These are phyloP conservation scores for Pseudorhiza aurosa DNA, from an alignment of 30 jellyfish, hydroid and myxozoan genomes.

Conservation along the genomic window DNA sequence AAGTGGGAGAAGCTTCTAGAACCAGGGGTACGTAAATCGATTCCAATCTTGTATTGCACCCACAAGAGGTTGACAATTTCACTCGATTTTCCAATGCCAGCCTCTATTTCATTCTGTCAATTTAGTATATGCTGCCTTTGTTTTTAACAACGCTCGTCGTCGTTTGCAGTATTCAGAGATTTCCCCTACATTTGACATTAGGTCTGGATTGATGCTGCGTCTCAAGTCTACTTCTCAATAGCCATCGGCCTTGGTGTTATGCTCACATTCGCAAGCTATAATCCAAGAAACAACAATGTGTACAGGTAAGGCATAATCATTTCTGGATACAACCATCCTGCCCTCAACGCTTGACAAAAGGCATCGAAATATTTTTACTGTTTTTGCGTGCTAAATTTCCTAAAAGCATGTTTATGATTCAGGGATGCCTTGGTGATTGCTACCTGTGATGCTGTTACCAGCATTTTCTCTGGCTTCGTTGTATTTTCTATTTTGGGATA, in stretches of 20 bases:
- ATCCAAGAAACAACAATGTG: constrained; percentile 58
- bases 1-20: constrained; percentile 67
- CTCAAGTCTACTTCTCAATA: constrained; percentile 81
- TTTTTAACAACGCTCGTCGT: no score
- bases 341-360: not conserved
- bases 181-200: not conserved
- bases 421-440: constrained; percentile 52
- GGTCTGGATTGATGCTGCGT: constrained; percentile 95
- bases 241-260: constrained; percentile 86
- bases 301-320: constrained; percentile 52
- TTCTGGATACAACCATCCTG: not conserved
- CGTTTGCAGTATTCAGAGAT: no score
- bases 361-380: not conserved
- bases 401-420: not conserved
- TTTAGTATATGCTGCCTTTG: no score
- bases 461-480: constrained; percentile 73
- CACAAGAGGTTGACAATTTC: no score
- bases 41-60: no score
- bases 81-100: no score
- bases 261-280: constrained; percentile 86
- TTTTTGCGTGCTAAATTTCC: not conserved
- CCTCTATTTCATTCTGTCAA: no score
- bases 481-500: constrained; percentile 63
- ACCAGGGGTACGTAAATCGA: constrained; percentile 88
- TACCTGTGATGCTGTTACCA: constrained; percentile 32